A percentile compares a stretch with the other conserved stretches of the same genome.
Evolutionary conservation across 1,140 invertebrate species (phyloP).

Genomic region (Littorina saxatilis): DNA sequence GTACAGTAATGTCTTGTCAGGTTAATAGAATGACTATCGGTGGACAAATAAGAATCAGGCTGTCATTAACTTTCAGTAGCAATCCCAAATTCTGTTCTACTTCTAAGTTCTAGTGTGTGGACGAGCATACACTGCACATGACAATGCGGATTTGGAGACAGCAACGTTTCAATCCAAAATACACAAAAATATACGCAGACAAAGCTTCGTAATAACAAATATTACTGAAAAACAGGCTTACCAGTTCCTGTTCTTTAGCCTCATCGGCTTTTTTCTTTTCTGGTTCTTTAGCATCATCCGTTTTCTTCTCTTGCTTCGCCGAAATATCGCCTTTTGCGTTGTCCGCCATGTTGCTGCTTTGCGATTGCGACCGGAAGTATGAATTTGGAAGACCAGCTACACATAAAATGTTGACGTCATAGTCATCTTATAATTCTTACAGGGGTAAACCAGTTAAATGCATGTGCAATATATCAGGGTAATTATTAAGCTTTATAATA

Average conservation of each 20-base stretch:
- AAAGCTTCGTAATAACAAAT: not conserved
- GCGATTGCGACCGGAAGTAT: conserved; percentile 26
- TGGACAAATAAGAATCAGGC: no score
- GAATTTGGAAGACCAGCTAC: not conserved
- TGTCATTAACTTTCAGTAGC: no score
- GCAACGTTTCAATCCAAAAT: not conserved
- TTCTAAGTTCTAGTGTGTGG: no score
- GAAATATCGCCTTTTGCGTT: conserved; percentile 51
- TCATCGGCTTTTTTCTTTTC: conserved; percentile 66
- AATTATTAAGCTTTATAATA: no score
- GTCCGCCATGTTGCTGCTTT: conserved; percentile 67
- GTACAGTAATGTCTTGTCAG: no score
- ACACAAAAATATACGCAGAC: no score
- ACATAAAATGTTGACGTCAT: conserved; percentile 23
- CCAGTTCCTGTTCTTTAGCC: conserved; percentile 71
- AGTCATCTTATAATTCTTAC: not conserved
- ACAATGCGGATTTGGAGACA: not conserved
- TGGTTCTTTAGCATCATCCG: conserved; percentile 65
- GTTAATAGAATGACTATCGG: no score
- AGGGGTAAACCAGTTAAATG: no score
- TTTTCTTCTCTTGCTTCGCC: conserved; percentile 62
- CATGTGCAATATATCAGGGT: no score
- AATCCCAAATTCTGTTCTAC: no score
- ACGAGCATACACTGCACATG: no score
- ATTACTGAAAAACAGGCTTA: conserved; percentile 39